Evolutionary conservation across 2,888 invertebrate genomes (phyloP).

Genomic region (Volucella bombylans): DNA sequence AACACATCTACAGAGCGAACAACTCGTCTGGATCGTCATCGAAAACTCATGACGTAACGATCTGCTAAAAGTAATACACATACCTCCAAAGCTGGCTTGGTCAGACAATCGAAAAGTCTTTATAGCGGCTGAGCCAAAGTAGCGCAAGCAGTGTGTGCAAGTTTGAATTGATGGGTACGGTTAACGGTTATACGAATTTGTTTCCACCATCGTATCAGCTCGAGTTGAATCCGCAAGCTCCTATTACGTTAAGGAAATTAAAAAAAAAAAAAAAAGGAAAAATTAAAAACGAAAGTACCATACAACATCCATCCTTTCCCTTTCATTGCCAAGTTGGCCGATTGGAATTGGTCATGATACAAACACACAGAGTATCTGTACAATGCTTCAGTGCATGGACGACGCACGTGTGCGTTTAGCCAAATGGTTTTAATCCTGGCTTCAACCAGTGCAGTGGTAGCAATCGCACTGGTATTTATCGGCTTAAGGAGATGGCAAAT

Average conservation of each 20-base stretch:
- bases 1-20: not conserved
- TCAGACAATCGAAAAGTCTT: slow-evolving; percentile 20
- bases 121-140: slow-evolving; percentile 4
- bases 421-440: slow-evolving; percentile 33
- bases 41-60: slow-evolving; percentile 46
- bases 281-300: slow-evolving; percentile 24
- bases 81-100: not conserved
- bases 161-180: slow-evolving; percentile 14
- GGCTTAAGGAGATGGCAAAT: slow-evolving; percentile 23
- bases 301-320: slow-evolving; percentile 57
- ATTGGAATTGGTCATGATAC: not conserved
- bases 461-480: not conserved
- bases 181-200: not conserved
- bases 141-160: slow-evolving; percentile 2
- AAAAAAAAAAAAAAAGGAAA: not conserved
- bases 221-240: not conserved
- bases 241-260: slow-evolving; percentile 10
- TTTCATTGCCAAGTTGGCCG: slow-evolving; percentile 61
- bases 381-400: not conserved
- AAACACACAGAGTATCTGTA: not conserved
- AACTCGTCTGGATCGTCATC: slow-evolving; percentile 7
- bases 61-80: not conserved
- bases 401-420: slow-evolving; percentile 36
- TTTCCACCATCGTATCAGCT: slow-evolving; percentile 3
- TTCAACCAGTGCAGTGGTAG: not conserved